These are phyloP conservation scores for Cathartes aura DNA, from an alignment of 2,113 vertebrate genomes.

Conservation along the genomic window DNA sequence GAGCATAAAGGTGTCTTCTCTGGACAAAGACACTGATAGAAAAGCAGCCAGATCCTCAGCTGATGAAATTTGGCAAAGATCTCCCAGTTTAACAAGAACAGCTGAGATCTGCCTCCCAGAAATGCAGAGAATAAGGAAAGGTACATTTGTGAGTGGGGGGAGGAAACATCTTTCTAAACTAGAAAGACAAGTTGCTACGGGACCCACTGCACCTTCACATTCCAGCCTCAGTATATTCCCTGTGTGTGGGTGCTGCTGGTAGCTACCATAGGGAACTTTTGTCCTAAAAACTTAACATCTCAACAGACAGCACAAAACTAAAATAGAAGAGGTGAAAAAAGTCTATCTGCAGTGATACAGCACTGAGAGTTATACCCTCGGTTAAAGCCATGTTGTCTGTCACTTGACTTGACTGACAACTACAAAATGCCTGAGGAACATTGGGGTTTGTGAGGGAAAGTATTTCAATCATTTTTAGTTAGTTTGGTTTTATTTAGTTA, in stretches of 20 bases:
- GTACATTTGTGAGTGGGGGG: rapidly evolving
- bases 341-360: not conserved
- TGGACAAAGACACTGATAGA: not conserved
- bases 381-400: not conserved
- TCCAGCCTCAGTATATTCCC: not conserved
- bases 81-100: not conserved
- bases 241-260: not conserved
- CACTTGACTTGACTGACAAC: not conserved
- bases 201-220: not conserved
- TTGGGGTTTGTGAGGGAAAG: not conserved
- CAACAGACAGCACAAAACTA: not conserved
- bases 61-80: not conserved
- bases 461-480: not conserved
- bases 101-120: not conserved
- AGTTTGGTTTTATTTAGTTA: not conserved
- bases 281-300: not conserved
- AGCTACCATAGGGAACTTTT: not conserved
- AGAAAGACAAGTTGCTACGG: not conserved
- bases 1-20: not conserved
- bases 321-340: not conserved
- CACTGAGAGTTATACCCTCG: not conserved
- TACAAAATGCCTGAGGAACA: not conserved
- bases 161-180: not conserved
- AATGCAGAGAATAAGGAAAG: not conserved
- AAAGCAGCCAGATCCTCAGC: not conserved